Percentiles rank a stretch among this genome's conserved stretches.
Evolutionary conservation across 2,888 invertebrate species (phyloP).

Genomic region (Lypha dubia): DNA sequence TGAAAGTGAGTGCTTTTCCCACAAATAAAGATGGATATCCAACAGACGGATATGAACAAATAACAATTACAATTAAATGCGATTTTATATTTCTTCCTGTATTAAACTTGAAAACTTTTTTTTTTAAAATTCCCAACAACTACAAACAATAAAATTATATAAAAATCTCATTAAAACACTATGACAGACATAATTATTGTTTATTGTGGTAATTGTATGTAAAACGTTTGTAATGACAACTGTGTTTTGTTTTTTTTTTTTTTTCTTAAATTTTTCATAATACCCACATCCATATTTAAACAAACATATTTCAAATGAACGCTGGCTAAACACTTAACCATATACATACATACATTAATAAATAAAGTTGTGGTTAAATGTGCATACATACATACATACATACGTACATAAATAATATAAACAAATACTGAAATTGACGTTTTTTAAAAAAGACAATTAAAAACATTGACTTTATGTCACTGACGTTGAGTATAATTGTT

Average conservation of each 20-base stretch:
- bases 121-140: background rate
- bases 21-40: too few species aligned
- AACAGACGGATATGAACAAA: too few species aligned
- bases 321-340: constrained; percentile 2
- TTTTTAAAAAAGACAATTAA: constrained; percentile 44
- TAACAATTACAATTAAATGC: too few species aligned
- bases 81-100: background rate
- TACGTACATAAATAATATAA: constrained; percentile 21
- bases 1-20: too few species aligned
- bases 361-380: background rate
- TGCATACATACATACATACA: background rate
- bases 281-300: constrained; percentile 38
- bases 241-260: constrained; percentile 18
- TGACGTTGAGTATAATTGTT: constrained; percentile 57
- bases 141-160: constrained; percentile 11
- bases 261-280: background rate
- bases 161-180: constrained; percentile 54
- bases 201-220: constrained; percentile 63
- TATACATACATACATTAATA: background rate
- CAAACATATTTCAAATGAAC: background rate
- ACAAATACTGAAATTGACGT: constrained; percentile 46
- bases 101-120: background rate
- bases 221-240: constrained; percentile 50
- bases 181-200: constrained; percentile 57
- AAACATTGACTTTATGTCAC: constrained; percentile 43